Base-by-base conservation (phyloP, 1,140 invertebrate species). In the Condylostylus longicornis region DNA sequence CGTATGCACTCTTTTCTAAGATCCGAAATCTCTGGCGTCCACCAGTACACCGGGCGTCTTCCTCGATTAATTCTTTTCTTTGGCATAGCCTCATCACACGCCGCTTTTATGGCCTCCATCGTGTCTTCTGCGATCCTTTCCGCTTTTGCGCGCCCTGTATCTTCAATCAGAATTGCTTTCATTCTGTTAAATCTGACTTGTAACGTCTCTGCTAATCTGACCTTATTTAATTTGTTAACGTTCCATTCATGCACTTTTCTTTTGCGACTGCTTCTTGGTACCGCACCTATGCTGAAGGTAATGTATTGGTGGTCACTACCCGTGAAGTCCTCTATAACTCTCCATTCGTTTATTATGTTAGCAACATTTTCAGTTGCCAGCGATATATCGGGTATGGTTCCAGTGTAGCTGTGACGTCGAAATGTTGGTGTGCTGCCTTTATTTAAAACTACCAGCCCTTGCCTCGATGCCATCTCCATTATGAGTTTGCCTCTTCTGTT, bases 401-500 rank as follows among this genome's bases (percentile, higher is more conserved):
- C 23, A 5, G 4, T 25, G 14, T 18, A 29, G 5, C 35, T 25
- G 15, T 21, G 35, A n/a, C 35, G 21, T 5, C 14, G 22, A 21
- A 37, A 37, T 21, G 25, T 29, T 21, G 12, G 5, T 17, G 35
- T 18, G 7, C 5, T 15, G 4, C 35, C 35, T 4, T 2, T 34
- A 30, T 48, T 49, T 1, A 44, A 10, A 2, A 48, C 31, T n/a
- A 23, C n/a, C n/a, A 50, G 35, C 1, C 31, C 44, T 9, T 29
- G n/a, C 13, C 45, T 17, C 29, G 18, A n/a, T 38, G 42, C 39
- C 43, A 48, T 43, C 10, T 51, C 39, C 18, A 43, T 9, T 9
- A 54, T 22, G 9, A 35, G 29, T 14, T 15, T 18, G 0, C 46
- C 48, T 38, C 41, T 44, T 5, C 35, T 37, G 31, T 49, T 33